Conservation (phyloP, 2,113 vertebrate species). For the Amblyopsis rosae region DNA sequence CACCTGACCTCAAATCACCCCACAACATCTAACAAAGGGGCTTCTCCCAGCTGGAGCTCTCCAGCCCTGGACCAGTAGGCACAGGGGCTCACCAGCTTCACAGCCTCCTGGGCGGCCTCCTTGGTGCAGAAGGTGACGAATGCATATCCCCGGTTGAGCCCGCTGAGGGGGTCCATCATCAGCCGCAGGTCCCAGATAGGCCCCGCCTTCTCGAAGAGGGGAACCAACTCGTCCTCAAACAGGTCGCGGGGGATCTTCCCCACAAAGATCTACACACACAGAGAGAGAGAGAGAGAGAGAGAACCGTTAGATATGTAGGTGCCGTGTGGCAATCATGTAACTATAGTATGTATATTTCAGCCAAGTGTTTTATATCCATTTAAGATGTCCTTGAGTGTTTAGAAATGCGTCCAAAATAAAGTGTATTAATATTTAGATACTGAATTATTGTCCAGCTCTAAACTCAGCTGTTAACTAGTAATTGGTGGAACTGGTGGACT, state of each 20-base stretch:
- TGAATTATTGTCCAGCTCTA: no score
- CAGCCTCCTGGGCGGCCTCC: constrained; percentile 95
- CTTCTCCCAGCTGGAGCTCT: not conserved
- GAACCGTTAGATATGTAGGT: not conserved
- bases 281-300: not conserved
- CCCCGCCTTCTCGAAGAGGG: constrained; percentile 96
- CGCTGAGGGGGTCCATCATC: constrained; percentile 99
- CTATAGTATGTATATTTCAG: no score
- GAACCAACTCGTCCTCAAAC: constrained; percentile 97
- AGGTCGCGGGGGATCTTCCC: constrained; percentile 97
- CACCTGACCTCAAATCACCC: no score
- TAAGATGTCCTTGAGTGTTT: no score
- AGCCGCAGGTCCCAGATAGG: constrained; percentile 96
- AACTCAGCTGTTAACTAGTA: no score
- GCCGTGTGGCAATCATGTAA: no score
- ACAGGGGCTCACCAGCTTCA: constrained; percentile 87
- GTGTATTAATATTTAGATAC: no score
- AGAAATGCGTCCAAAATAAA: no score
- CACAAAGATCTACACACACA: constrained; percentile 87
- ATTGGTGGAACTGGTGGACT: no score
- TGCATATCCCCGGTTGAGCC: constrained; percentile 96
- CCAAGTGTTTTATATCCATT: no score
- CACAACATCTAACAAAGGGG: not conserved
- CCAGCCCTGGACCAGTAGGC: not conserved
- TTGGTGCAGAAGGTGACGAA: constrained; percentile 99